Base-by-base conservation (phyloP, 2,888 invertebrate species). In the Spodoptera exigua region DNA sequence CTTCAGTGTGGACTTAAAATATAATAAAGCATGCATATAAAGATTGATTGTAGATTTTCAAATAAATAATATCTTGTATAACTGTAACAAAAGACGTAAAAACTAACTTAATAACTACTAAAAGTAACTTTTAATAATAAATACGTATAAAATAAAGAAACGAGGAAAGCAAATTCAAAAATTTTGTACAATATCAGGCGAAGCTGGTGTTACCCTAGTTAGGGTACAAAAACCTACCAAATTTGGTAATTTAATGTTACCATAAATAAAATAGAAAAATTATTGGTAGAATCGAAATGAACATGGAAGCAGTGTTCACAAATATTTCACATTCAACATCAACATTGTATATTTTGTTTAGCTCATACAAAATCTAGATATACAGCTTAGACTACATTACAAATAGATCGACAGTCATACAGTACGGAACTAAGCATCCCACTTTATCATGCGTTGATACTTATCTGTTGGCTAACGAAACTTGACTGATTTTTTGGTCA, bases 351-450 rank as follows among this genome's bases (percentile, higher is more conserved):
- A 90, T 89, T 91, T 90, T 56, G 76, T 87, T 89, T 91, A 90
- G 87, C 84, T 88, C 89, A 92, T 93, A 93, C 88, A 93, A 92
- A 93, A 92, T 89, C 91, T 92, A 92, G 84, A 87, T 87, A 88
- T 82, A 87, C 83, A 85, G 77, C 87, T 87, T 90, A 77, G 14
- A 10, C 64, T 76, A 74, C 68, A 81, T 87, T 80, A 86, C 85
- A 86, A 78, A 82, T 82, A 87, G 77, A 56, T 78, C 80, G 85
- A 90, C 89, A 90, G 89, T 90, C 90, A 84, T 80, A 85, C 77
- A 71, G 73, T 66, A 73, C 77, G 78, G 79, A 79, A 81, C 72
- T 70, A 76, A 43, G 37, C 68, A 59, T 60, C 48, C 49, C 69
- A 61, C 54, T 65, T 61, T 79, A 75, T 74, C 76, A 61, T 59